Evolutionary conservation across 2,113 vertebrate genomes (phyloP), one percentile per base, ranked within the genome.

Genomic region (Boleophthalmus pectinirostris): DNA sequence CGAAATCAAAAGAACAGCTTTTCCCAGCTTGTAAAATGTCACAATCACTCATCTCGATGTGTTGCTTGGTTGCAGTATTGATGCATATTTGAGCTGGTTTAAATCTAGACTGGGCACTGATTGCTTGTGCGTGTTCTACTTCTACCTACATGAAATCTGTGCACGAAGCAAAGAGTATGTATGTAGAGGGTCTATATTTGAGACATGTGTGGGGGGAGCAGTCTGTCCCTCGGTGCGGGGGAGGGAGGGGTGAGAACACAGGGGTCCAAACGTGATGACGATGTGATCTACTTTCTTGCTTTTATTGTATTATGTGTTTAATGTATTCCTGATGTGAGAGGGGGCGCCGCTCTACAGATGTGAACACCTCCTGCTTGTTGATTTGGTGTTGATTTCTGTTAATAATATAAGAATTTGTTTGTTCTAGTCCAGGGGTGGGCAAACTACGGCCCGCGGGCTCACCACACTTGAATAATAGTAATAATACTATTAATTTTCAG

Each of bases 211-310:
- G 73, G 68, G 69, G 68, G 70, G 71, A 73, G 85, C 64, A 57
- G 80, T 82, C 75, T 73, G 79, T 76, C 85, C 87, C 83, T 84
- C 84, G 78, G 75, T 84, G 87, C 85, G 87, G 89, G 70, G 90
- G 88, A 82, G 70, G 89, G 86, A 80, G 80, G 84, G 38, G 86
- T 91, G 90, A 60, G 85, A 91, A 85, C 77, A n/a, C 85, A n/a
- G 78, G 82, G 82, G 82, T 75, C 85, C 72, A 63, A 67, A 75
- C 77, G 78, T 89, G 87, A 90, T n/a, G n/a, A n/a, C n/a, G n/a
- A n/a, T n/a, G n/a, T 43, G 38, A 43, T 43, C 8, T 9, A 43
- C n/a, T n/a, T n/a, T 43, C 38, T 43, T 11, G 38, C 8, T 10
- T 43, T 43, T 43, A 43, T 6, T 43, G 0, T 38, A 38, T 38